phyloP scores from a whole-genome alignment of 2,888 invertebrate species.

The Cephalotes varians region DNA sequence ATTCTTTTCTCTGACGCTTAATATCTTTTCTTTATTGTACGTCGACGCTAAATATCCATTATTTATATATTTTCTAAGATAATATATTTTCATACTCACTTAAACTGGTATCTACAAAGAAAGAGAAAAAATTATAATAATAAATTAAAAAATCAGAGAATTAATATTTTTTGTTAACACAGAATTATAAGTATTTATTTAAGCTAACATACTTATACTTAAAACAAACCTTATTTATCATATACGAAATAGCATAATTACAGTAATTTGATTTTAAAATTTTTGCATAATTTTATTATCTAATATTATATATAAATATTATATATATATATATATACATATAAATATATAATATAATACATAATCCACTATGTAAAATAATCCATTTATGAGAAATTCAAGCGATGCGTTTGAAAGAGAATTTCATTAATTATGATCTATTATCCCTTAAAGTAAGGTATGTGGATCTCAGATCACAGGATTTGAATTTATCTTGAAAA shows the following conservation, averaged over 20 bases:
- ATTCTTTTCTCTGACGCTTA: slow-evolving; percentile 6
- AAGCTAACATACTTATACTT: not conserved
- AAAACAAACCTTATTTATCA: not conserved
- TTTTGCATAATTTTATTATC: not conserved
- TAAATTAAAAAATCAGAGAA: not conserved
- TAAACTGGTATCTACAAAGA: not conserved
- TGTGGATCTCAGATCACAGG: not conserved
- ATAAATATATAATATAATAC: slow-evolving; percentile 4
- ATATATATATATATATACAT: no score
- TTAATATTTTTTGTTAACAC: not conserved
- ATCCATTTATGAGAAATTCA: slow-evolving; percentile 7
- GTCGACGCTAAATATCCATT: slow-evolving; percentile 15
- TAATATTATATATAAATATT: slow-evolving; percentile 5
- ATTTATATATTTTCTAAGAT: slow-evolving; percentile 2
- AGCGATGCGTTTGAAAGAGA: not conserved
- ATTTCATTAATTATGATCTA: slow-evolving; percentile 21
- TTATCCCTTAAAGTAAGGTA: not conserved
- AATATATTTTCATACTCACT: not conserved
- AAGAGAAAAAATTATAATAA: not conserved
- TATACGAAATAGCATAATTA: not conserved
- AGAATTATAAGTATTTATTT: slow-evolving; percentile 1
- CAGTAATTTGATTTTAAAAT: not conserved
- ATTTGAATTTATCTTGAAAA: not conserved
- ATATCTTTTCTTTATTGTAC: slow-evolving; percentile 27
- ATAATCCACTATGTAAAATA: not conserved